phyloP scores from a whole-genome alignment of 2,888 invertebrate species.

The Keiferia lycopersicella region DNA sequence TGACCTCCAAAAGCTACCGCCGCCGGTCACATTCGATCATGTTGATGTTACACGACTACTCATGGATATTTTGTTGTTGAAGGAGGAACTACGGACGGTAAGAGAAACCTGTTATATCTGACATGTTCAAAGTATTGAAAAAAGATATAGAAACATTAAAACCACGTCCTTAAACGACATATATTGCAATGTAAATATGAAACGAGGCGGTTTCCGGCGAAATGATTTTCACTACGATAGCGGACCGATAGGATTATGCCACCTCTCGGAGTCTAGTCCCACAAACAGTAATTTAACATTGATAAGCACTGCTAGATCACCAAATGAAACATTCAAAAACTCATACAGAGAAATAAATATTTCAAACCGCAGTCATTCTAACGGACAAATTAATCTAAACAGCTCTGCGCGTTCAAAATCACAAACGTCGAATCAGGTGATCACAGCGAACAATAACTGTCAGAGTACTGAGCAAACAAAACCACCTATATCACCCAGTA shows the following conservation, averaged over 20 bases:
- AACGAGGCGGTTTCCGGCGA: not conserved
- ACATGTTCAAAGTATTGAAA: not conserved
- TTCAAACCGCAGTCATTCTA: not conserved
- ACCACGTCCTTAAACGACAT: not conserved
- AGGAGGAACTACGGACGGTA: not conserved
- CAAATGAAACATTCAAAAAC: not conserved
- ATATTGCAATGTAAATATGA: slow-evolving; percentile 12
- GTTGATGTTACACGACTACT: not conserved
- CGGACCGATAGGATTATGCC: slow-evolving; percentile 11
- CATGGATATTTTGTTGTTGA: slow-evolving; percentile 8
- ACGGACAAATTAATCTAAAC: slow-evolving; percentile 14
- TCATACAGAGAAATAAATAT: not conserved
- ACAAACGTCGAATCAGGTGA: slow-evolving; percentile 13
- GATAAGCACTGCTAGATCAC: not conserved
- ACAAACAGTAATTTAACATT: not conserved
- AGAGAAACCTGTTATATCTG: not conserved
- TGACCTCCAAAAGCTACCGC: slow-evolving; percentile 7
- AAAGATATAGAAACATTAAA: slow-evolving; percentile 7
- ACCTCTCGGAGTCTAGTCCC: slow-evolving; percentile 4
- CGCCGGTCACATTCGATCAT: too few relatives aligned
- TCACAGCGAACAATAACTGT: too few relatives aligned
- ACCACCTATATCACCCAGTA: too few relatives aligned
- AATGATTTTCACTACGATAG: slow-evolving; percentile 12
- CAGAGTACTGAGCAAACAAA: too few relatives aligned
- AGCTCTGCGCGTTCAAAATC: slow-evolving; percentile 4